phyloP scores from a whole-genome alignment of 2,113 vertebrate genomes.

The Nanger granti region DNA sequence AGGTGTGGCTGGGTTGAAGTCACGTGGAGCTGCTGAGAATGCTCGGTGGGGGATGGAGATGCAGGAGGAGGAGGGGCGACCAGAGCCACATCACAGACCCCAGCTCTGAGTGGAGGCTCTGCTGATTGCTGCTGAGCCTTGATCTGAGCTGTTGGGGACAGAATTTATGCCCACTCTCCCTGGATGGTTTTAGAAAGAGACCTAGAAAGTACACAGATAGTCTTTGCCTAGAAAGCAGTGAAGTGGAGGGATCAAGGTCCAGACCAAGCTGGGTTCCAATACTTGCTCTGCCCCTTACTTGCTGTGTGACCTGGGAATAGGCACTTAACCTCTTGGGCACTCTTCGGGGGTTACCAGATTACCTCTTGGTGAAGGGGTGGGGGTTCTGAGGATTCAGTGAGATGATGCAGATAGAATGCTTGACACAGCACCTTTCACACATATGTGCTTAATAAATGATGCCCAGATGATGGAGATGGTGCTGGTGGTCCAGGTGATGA shows the following conservation, averaged over 20 bases:
- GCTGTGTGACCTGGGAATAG: background rate
- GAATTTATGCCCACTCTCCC: background rate
- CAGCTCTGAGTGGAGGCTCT: background rate
- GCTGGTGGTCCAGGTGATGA: background rate
- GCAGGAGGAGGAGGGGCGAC: too few species aligned
- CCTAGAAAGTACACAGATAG: background rate
- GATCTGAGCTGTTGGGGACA: background rate
- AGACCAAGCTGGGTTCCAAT: background rate
- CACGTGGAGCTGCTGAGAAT: background rate
- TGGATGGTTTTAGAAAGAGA: background rate
- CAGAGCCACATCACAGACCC: rapidly evolving
- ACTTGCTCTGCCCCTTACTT: background rate
- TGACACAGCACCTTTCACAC: background rate
- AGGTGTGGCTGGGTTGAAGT: background rate
- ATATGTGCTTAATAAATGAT: background rate
- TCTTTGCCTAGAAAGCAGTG: background rate
- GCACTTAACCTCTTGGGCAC: background rate
- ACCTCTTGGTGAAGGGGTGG: background rate
- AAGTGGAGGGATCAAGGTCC: background rate
- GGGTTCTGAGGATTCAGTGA: background rate
- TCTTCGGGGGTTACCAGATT: background rate
- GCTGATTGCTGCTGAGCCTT: background rate
- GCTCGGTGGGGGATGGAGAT: background rate
- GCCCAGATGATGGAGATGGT: background rate
- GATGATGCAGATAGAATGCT: background rate